These are phyloP conservation scores for Porites lutea DNA, from an alignment of 64 coral and sea anemone genomes.

Conservation along the genomic window DNA sequence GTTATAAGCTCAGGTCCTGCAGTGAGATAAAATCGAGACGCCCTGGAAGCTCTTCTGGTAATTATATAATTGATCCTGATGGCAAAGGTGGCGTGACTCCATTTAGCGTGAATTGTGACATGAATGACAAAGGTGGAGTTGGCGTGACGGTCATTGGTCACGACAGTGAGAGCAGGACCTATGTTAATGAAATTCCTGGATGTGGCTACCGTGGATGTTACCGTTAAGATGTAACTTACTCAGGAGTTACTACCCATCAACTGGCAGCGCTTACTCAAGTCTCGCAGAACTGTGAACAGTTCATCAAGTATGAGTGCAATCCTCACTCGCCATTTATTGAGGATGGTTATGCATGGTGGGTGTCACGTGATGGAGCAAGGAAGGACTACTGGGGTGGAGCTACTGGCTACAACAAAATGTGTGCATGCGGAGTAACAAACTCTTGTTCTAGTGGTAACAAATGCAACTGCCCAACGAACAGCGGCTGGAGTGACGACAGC, in stretches of 20 bases:
- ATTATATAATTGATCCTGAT: conserved; percentile 51
- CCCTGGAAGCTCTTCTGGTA: neutral
- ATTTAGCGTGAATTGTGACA: conserved; percentile 61
- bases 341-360: neutral
- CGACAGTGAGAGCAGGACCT: conserved; percentile 26
- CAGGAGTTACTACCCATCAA: neutral
- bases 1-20: neutral
- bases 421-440: conserved; percentile 1
- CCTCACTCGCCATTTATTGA: neutral
- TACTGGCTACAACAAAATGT: neutral
- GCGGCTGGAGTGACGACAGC: conserved; percentile 8
- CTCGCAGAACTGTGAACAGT: conserved; percentile 52
- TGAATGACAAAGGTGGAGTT: conserved; percentile 41
- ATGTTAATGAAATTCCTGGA: neutral
- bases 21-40: neutral
- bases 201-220: neutral
- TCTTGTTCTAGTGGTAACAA: neutral
- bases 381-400: conserved; percentile 5
- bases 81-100: conserved; percentile 14
- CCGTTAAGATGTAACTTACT: conserved; percentile 22
- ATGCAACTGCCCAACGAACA: neutral
- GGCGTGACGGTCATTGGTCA: conserved; percentile 54
- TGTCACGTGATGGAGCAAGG: neutral
- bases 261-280: conserved; percentile 6
- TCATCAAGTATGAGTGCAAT: conserved; percentile 6